Percentiles rank a stretch among this genome's conserved stretches.
These are phyloP conservation scores for Pangasius larnaudii DNA, from an alignment of 2,797 vertebrate species.

Conservation along the genomic window DNA sequence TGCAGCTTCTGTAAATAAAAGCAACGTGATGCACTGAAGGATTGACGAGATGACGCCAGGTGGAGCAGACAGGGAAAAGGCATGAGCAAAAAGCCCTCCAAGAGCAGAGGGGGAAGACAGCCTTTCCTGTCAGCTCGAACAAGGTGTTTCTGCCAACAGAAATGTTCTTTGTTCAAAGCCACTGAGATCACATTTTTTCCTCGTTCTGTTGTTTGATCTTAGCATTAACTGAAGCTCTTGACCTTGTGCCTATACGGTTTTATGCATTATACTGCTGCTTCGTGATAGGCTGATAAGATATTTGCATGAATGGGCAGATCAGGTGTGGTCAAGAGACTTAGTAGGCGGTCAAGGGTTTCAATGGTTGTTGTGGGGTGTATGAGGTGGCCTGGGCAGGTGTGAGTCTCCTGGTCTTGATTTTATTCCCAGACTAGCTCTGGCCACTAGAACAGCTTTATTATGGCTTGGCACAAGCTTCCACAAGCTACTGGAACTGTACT, in stretches of 20 bases:
- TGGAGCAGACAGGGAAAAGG: neutral
- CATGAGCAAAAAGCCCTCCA: neutral
- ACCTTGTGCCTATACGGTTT: neutral
- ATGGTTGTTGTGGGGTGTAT: neutral
- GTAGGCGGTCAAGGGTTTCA: neutral
- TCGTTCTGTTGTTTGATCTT: neutral
- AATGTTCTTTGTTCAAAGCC: neutral
- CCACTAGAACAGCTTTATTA: neutral
- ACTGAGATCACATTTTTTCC: neutral
- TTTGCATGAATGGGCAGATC: neutral
- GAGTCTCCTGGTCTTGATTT: neutral
- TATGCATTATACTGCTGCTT: neutral
- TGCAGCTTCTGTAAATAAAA: neutral
- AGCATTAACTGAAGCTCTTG: neutral
- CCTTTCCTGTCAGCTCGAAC: neutral
- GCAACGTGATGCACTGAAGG: neutral
- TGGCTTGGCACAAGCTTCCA: neutral
- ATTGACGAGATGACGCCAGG: neutral
- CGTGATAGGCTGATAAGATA: neutral
- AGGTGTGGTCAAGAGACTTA: neutral
- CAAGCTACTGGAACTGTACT: neutral
- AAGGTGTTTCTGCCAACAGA: neutral
- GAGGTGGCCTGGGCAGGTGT: neutral
- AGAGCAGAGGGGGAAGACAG: neutral
- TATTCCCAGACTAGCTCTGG: neutral